phyloP scores from a whole-genome alignment of 2,113 vertebrate genomes.

The Cryptoleucopteryx plumbea region DNA sequence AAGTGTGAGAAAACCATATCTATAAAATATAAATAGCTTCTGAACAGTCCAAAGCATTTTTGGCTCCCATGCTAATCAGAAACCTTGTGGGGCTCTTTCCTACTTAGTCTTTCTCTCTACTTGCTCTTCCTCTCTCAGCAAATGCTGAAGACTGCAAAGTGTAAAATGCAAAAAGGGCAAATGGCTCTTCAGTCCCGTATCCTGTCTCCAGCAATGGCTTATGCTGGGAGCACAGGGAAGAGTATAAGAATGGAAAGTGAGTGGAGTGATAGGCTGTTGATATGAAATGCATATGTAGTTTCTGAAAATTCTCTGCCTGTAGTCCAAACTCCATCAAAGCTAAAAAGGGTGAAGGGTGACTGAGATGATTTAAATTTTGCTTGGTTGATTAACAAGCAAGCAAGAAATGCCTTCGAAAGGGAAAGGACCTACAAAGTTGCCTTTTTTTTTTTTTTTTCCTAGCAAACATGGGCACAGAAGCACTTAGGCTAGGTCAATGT shows the following conservation, averaged over 20 bases:
- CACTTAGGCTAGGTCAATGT: neutral
- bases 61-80: neutral
- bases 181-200: neutral
- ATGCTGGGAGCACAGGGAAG: neutral
- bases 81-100: neutral
- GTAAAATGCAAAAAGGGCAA: neutral
- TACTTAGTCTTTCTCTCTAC: neutral
- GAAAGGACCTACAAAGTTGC: neutral
- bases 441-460: neutral
- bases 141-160: neutral
- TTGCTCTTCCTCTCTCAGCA: neutral
- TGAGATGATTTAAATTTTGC: neutral
- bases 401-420: neutral
- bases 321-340: neutral
- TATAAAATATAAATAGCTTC: neutral
- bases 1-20: neutral
- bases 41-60: neutral
- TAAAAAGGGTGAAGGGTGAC: neutral
- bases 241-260: neutral
- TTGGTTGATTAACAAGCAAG: neutral
- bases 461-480: neutral
- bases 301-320: neutral
- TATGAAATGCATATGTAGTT: neutral
- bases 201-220: neutral
- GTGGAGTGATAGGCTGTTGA: neutral